phyloP scores from a whole-genome alignment of 2,888 invertebrate genomes.

The Maniola hyperantus region DNA sequence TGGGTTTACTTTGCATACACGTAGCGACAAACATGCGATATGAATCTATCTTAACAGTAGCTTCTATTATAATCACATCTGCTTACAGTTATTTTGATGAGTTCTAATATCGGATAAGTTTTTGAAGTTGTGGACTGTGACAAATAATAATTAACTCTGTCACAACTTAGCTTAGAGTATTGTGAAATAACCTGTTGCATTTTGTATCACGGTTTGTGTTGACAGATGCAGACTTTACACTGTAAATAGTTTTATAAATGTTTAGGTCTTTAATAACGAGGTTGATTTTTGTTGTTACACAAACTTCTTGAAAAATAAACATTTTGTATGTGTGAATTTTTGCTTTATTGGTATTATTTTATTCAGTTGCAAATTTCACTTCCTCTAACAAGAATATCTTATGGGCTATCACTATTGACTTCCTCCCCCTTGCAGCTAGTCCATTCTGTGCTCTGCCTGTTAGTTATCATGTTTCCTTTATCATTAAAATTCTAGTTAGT shows the following conservation, averaged over 20 bases:
- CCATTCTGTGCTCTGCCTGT: not conserved
- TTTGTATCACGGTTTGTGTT: slow-evolving; percentile 80
- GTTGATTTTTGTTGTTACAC: slow-evolving; percentile 83
- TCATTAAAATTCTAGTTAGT: slow-evolving; percentile 6
- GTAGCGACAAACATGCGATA: slow-evolving; percentile 67
- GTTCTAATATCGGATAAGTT: slow-evolving; percentile 64
- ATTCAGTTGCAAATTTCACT: slow-evolving; percentile 35
- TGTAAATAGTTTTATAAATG: slow-evolving; percentile 79
- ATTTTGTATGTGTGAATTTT: slow-evolving; percentile 80
- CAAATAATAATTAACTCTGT: slow-evolving; percentile 76
- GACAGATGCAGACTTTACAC: slow-evolving; percentile 78
- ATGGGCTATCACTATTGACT: slow-evolving; percentile 24
- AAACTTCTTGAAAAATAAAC: slow-evolving; percentile 82
- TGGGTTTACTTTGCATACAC: slow-evolving; percentile 67
- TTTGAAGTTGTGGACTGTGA: slow-evolving; percentile 57
- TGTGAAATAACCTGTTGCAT: slow-evolving; percentile 80
- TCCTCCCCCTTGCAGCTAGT: slow-evolving; percentile 44
- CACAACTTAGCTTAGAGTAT: slow-evolving; percentile 78
- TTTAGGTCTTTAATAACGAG: slow-evolving; percentile 79
- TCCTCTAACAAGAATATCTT: slow-evolving; percentile 21
- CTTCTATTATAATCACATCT: slow-evolving; percentile 76
- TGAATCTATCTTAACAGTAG: slow-evolving; percentile 74
- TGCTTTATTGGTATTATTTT: slow-evolving; percentile 62
- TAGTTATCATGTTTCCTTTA: not conserved
- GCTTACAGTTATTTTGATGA: slow-evolving; percentile 69